phyloP scores from a whole-genome alignment of 1,140 invertebrate species.

The Solen grandis region DNA sequence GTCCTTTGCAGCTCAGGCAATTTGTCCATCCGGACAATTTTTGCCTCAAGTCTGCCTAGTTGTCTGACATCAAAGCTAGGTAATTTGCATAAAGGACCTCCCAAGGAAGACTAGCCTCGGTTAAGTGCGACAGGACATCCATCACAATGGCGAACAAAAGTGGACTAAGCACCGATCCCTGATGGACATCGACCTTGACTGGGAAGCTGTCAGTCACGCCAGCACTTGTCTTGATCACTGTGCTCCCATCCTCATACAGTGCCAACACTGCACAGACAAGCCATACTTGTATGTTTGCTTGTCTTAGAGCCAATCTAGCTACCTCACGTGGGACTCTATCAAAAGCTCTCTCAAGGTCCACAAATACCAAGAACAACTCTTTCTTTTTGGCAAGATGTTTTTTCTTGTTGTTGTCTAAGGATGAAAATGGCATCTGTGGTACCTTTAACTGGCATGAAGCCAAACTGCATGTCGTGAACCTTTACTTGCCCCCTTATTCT shows the following conservation, averaged over 20 bases:
- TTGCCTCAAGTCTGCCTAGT: background rate
- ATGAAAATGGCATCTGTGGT: constrained; percentile 37
- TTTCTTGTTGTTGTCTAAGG: constrained; percentile 14
- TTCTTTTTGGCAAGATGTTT: background rate
- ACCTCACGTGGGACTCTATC: constrained; percentile 14
- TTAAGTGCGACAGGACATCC: background rate
- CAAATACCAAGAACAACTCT: constrained; percentile 1
- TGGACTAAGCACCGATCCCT: constrained; percentile 25
- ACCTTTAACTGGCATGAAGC: constrained; percentile 19
- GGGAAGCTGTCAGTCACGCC: background rate
- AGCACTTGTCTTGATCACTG: background rate
- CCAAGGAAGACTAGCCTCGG: constrained; percentile 1
- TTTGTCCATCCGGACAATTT: constrained; percentile 11
- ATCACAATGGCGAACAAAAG: constrained; percentile 31
- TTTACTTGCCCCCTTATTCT: constrained; percentile 7
- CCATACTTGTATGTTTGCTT: background rate
- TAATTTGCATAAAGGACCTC: constrained; percentile 32
- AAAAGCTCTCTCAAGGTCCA: constrained; percentile 31
- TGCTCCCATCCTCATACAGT: background rate
- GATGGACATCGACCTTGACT: constrained; percentile 18
- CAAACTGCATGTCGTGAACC: constrained; percentile 27
- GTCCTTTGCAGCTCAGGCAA: constrained; percentile 14
- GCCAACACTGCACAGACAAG: background rate
- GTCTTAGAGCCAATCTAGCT: constrained; percentile 3
- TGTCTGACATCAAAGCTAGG: constrained; percentile 5